Base-by-base conservation (phyloP, 2,113 vertebrate species). In the Seriola dumerili region DNA sequence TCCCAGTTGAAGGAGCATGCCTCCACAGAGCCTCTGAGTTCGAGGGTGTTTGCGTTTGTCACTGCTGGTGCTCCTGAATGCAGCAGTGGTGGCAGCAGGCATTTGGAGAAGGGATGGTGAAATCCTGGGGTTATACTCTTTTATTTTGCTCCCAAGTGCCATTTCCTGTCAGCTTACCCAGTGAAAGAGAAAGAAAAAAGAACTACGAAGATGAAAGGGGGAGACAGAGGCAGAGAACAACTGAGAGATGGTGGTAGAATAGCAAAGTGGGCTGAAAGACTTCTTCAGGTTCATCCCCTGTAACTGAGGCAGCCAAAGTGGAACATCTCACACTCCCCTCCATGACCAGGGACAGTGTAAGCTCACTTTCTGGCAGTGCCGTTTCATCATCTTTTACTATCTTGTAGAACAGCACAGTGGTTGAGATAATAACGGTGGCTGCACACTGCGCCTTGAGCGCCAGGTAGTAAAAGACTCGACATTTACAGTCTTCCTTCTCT, bases 301-400 rank as follows among this genome's bases (percentile, higher is more conserved):
- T 36, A 77, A 77, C n/a, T 1, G 25, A 65, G 25, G 21, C 32
- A 50, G 63, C 44, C 29, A 65, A 78, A 77, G 50, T 17, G 46
- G 40, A 73, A 83, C 19, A 85, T 72, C 52, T 75, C 54, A 8
- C 34, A 36, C 57, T 75, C 79, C 50, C 62, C 36, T 70, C 44
- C 54, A 36, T 16, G 80, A 80, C 52, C 52, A 66, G 58, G 76
- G 42, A 72, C 62, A 69, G 76, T 36, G 50, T 61, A 59, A 50
- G 72, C 73, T 80, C 72, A 50, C 58, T 73, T 17, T 52, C 34
- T 55, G 46, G 59, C 74, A 46, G 36, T 48, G 10, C 44, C 23
- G 58, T 89, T 93, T 92, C 84, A 89, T 93, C 91, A 88, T 90
- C 76, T 92, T 84, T 94, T 86, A 90, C 88, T 86, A 72, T 89